Evolutionary conservation across 30 jellyfish, hydroid and myxozoan genomes (phyloP), one percentile per base, ranked within the genome.

Genomic region (Aurelia aurita): DNA sequence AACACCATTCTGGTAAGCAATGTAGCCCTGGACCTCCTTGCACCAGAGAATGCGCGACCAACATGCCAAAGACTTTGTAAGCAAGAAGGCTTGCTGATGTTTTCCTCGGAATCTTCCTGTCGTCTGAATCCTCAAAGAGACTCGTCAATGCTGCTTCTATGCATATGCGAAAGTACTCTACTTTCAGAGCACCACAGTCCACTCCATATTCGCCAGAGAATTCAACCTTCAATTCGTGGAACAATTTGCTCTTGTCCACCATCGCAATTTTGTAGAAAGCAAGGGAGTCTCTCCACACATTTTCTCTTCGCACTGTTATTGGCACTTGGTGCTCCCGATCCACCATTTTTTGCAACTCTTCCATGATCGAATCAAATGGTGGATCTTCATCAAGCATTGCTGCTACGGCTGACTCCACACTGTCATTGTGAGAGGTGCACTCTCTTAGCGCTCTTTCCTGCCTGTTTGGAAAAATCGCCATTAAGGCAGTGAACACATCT

Each of bases 21-120:
- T 71, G 69, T 16, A 71, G 21, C 22, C 84, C 70, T n/a, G 69
- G 69, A 29, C 84, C 84, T 23, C 69, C 69, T 29, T 71, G 84
- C 28, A 71, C 2, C 23, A 45, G 23, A 0, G 84, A 43, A 45
- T 39, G 84, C 21, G 54, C 84, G 6, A 71, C 29, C 22, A 71
- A 35, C 54, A 66, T 16, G 9, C 84, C 84, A 21, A 71, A 39
- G n/a, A 45, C 84, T 71, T 71, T 71, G 46, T 15, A 71, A 3
- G 53, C 84, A 32, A 71, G 46, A 10, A 39, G 32, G 69, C 84
- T 71, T 3, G 69, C 69, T 1, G 84, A 35, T 1, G 84, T 71
- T 22, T 71, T 71, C 46, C 44, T 71, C 9, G 84, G 84, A 35
- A 71, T 71, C 34, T 35, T 39, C 18, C 47, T 39, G 18, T 68